Conservation (phyloP, 1,140 invertebrate genomes). For the Drosophila melanica region DNA sequence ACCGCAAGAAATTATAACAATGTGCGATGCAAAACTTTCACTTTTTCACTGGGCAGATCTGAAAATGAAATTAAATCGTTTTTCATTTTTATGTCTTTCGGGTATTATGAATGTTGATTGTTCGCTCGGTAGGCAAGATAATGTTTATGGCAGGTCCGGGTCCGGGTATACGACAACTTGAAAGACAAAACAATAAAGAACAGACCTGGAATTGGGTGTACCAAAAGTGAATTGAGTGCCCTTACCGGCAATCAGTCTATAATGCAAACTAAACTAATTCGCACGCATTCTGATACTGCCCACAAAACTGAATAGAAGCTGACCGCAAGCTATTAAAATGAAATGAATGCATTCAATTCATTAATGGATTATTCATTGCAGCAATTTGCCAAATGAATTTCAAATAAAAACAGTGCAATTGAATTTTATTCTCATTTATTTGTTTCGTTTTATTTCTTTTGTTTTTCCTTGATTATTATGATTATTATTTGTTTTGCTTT, state of each 20-base stretch:
- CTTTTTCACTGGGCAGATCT: slow-evolving; percentile 48
- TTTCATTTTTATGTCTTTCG: slow-evolving; percentile 69
- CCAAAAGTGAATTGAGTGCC: background rate
- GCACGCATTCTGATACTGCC: no score
- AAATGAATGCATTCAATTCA: slow-evolving; percentile 16
- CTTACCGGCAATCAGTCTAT: background rate
- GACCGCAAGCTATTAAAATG: background rate
- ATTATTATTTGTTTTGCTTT: slow-evolving; percentile 12
- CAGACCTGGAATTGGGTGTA: background rate
- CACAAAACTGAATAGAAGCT: background rate
- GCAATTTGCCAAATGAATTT: slow-evolving; percentile 34
- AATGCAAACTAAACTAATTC: background rate
- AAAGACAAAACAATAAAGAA: background rate
- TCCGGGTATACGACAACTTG: background rate
- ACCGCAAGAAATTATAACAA: slow-evolving; percentile 64
- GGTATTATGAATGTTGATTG: slow-evolving; percentile 3
- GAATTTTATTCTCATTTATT: slow-evolving; percentile 32
- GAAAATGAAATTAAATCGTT: slow-evolving; percentile 80
- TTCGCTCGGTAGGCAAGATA: slow-evolving; percentile 19
- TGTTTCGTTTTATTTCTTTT: slow-evolving; percentile 26
- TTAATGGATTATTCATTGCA: slow-evolving; percentile 36
- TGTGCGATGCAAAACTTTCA: slow-evolving; percentile 63
- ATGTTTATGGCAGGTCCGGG: slow-evolving; percentile 41
- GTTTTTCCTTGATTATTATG: slow-evolving; percentile 10
- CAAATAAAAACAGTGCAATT: slow-evolving; percentile 28